Evolutionary conservation across 2,888 invertebrate species (phyloP).

Genomic region (Pristionchus mayeri): DNA sequence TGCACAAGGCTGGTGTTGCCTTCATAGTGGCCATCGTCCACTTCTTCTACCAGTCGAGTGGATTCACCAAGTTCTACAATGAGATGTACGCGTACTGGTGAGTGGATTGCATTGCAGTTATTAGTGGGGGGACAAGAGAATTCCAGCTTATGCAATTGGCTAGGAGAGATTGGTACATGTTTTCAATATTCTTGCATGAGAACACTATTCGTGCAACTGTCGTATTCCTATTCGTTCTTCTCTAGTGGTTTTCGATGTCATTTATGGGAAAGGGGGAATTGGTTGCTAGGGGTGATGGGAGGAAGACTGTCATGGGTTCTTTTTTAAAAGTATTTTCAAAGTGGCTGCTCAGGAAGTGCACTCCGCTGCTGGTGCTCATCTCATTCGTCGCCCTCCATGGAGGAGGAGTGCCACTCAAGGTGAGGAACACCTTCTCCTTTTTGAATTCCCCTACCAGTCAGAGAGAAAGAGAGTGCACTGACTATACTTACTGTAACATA

Average conservation of each 20-base stretch:
- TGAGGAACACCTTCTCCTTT: too few relatives aligned
- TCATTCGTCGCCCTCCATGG: slow-evolving; percentile 48
- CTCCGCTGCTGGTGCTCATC: slow-evolving; percentile 48
- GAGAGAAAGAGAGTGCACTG: too few relatives aligned
- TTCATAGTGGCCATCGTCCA: slow-evolving; percentile 65
- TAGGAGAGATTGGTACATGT: too few relatives aligned
- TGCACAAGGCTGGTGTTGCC: slow-evolving; percentile 44
- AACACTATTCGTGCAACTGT: too few relatives aligned
- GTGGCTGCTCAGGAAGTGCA: slow-evolving; percentile 27
- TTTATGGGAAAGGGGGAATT: not conserved
- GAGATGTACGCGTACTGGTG: slow-evolving; percentile 65
- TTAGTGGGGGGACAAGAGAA: too few relatives aligned
- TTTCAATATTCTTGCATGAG: too few relatives aligned
- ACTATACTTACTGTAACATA: too few relatives aligned
- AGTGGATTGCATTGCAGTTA: slow-evolving; percentile 35
- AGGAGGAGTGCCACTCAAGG: slow-evolving; percentile 41
- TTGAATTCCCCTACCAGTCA: too few relatives aligned
- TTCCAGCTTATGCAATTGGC: too few relatives aligned
- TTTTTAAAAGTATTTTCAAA: not conserved
- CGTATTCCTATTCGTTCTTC: too few relatives aligned
- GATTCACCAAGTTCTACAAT: slow-evolving; percentile 66
- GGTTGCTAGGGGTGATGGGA: slow-evolving; percentile 7
- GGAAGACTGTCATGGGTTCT: not conserved
- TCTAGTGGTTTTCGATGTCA: not conserved
- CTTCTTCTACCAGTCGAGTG: slow-evolving; percentile 70